phyloP scores from a whole-genome alignment of 1,140 invertebrate genomes.

The Drosophila dunni region DNA sequence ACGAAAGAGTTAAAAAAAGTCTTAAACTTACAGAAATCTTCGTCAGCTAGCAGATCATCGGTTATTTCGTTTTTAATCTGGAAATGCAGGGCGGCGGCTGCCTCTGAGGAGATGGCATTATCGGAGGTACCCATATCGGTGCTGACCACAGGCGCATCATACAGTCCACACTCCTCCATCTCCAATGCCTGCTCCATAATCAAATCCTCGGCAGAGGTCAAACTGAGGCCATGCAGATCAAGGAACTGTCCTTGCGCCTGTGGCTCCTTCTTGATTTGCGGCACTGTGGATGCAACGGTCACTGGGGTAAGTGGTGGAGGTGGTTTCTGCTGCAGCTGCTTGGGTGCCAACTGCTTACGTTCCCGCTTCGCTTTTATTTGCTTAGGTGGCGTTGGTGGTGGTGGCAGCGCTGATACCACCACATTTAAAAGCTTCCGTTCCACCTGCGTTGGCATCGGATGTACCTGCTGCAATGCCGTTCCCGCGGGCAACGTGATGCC shows the following conservation, averaged over 20 bases:
- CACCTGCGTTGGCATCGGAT: conserved; percentile 33
- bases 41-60: conserved; percentile 66
- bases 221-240: conserved; percentile 72
- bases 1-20: too few species aligned
- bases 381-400: conserved; percentile 47
- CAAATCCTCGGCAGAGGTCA: conserved; percentile 82
- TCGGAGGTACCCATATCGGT: conserved; percentile 70
- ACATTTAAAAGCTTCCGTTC: conserved; percentile 39
- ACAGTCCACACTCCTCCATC: conserved; percentile 81
- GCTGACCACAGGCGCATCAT: conserved; percentile 52
- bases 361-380: conserved; percentile 73
- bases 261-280: conserved; percentile 74
- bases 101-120: conserved; percentile 77
- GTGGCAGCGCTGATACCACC: conserved; percentile 25
- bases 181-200: conserved; percentile 83
- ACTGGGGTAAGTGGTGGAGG: conserved; percentile 20
- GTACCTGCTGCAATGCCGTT: conserved; percentile 66
- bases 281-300: conserved; percentile 26
- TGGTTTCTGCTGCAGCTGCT: conserved; percentile 76
- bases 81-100: conserved; percentile 78
- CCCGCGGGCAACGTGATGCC: conserved; percentile 70
- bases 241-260: conserved; percentile 57
- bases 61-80: conserved; percentile 79
- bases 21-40: conserved; percentile 72
- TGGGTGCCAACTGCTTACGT: conserved; percentile 72